phyloP scores from a whole-genome alignment of 2,797 vertebrate genomes.

The Artibeus lituratus region DNA sequence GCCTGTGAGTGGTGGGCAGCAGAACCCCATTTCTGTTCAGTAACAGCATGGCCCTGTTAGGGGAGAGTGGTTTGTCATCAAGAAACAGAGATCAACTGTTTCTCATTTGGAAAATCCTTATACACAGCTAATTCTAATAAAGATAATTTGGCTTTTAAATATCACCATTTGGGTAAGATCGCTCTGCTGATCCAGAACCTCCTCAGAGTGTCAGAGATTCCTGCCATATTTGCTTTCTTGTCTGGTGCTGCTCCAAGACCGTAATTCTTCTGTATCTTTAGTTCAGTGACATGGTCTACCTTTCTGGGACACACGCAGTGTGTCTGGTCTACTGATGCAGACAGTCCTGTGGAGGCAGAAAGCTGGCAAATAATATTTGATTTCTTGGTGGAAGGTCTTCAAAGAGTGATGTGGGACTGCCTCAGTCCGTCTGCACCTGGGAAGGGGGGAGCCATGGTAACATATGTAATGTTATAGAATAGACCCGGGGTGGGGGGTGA shows the following conservation, averaged over 20 bases:
- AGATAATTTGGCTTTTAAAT: slow-evolving; percentile 43
- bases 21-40: background rate
- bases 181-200: slow-evolving; percentile 17
- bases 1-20: too few relatives aligned
- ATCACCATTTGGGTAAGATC: slow-evolving; percentile 40
- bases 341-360: background rate
- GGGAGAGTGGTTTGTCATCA: background rate
- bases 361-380: background rate
- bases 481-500: too few relatives aligned
- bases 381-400: background rate
- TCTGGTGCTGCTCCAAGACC: background rate
- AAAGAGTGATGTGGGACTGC: background rate
- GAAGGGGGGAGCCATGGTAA: background rate
- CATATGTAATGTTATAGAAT: background rate
- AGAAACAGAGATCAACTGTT: background rate
- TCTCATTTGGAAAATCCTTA: slow-evolving; percentile 22
- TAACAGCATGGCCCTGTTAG: background rate
- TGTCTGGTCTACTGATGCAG: background rate
- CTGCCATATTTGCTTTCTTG: slow-evolving; percentile 58
- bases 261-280: slow-evolving; percentile 8
- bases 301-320: background rate
- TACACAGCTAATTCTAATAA: slow-evolving; percentile 48
- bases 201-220: slow-evolving; percentile 11
- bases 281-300: background rate
- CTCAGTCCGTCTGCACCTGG: background rate